Percentiles rank a stretch among this genome's conserved stretches.
Conservation (phyloP, 2,113 vertebrate genomes). For the Xerus inauris region DNA sequence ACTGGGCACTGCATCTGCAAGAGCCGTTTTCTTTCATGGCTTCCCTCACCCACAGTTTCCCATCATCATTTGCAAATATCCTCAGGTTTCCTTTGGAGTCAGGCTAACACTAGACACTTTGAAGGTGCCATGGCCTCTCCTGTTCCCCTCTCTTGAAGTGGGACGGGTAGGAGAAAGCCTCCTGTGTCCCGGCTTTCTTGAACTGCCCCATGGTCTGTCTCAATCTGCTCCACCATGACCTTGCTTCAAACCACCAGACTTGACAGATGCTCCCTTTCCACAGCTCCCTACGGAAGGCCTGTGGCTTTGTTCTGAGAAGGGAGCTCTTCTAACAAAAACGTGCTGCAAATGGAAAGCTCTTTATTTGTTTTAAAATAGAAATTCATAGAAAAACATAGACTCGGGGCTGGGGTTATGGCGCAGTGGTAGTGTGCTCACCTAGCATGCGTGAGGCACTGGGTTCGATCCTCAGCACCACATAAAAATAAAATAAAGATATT, state of each 20-base stretch:
- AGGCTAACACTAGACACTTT: background rate
- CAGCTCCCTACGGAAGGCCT: background rate
- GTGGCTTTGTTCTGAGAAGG: background rate
- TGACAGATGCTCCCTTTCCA: background rate
- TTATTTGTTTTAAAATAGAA: slow-evolving; percentile 63
- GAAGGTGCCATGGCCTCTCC: background rate
- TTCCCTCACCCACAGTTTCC: background rate
- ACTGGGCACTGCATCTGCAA: background rate
- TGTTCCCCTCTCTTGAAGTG: background rate
- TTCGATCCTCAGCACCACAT: too few species aligned
- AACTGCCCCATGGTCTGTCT: background rate
- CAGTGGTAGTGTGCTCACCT: too few species aligned
- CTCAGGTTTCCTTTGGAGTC: background rate
- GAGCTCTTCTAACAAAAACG: slow-evolving; percentile 8
- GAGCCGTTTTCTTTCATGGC: slow-evolving; percentile 41
- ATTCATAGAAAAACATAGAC: background rate
- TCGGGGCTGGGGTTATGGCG: too few species aligned
- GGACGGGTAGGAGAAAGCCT: background rate
- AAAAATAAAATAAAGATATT: too few species aligned
- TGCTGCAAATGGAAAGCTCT: slow-evolving; percentile 28
- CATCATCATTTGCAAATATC: background rate
- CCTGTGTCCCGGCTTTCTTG: accelerated
- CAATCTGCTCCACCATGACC: background rate
- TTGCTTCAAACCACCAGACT: background rate
- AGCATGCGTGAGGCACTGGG: too few species aligned